phyloP scores from a whole-genome alignment of 2,113 vertebrate genomes.

The Naja naja region DNA sequence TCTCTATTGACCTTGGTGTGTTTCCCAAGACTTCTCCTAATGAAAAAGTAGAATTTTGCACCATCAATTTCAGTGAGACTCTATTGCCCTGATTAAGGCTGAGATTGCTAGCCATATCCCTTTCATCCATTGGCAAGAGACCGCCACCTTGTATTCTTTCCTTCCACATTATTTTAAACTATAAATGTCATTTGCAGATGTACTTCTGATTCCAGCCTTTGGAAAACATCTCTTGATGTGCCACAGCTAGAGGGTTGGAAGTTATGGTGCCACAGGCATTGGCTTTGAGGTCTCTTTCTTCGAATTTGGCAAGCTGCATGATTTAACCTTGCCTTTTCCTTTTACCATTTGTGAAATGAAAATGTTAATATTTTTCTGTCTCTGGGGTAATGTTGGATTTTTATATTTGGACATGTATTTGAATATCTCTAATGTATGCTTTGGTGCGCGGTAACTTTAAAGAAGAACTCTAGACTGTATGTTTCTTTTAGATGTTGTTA shows the following conservation, averaged over 20 bases:
- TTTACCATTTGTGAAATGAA: neutral
- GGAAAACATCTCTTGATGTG: conserved; percentile 10
- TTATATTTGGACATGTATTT: neutral
- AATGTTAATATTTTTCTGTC: neutral
- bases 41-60: neutral
- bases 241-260: neutral
- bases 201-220: conserved; percentile 14
- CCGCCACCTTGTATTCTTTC: neutral
- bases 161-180: neutral
- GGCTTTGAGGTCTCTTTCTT: conserved; percentile 14
- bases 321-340: neutral
- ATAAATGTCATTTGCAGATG: neutral
- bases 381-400: neutral
- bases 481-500: neutral
- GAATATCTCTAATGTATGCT: neutral
- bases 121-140: neutral
- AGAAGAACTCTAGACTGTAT: neutral
- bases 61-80: neutral
- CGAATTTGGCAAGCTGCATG: neutral
- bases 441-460: neutral
- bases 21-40: neutral
- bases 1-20: neutral
- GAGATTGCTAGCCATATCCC: neutral
- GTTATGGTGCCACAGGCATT: conserved; percentile 25
- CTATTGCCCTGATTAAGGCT: neutral